Conservation (phyloP, 2,797 vertebrate species). For the Gorsachius magnificus region DNA sequence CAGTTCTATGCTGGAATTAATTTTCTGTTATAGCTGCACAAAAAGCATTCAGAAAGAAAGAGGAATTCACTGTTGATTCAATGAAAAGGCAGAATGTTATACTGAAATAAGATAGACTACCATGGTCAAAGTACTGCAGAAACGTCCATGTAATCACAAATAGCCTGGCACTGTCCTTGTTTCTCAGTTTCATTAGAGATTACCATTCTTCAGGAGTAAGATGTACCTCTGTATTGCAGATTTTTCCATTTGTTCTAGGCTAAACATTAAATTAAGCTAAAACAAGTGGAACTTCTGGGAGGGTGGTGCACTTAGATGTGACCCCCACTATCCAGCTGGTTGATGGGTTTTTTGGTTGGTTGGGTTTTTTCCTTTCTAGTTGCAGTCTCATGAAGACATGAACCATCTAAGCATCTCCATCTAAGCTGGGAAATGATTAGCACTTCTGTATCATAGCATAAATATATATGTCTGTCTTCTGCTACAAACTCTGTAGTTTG, state of each 20-base stretch:
- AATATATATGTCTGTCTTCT: neutral
- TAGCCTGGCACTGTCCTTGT: neutral
- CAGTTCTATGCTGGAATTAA: neutral
- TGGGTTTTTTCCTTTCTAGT: neutral
- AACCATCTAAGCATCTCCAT: neutral
- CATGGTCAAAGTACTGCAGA: neutral
- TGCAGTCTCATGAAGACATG: neutral
- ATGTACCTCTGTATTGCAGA: neutral
- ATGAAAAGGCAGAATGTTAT: neutral
- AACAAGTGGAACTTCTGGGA: neutral
- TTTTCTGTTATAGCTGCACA: neutral
- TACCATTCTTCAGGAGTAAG: neutral
- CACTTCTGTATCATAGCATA: neutral
- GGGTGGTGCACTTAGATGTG: neutral
- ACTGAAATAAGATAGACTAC: neutral
- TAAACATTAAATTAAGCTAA: neutral
- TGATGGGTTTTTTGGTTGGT: rapidly evolving
- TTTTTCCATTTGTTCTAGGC: neutral
- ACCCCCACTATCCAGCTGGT: neutral
- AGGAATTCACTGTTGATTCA: neutral
- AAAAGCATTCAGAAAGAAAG: neutral
- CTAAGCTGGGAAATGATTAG: neutral
- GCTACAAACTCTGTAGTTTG: neutral
- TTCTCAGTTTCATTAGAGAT: neutral
- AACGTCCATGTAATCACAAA: neutral